These are phyloP conservation scores for Ophonus ardosiacus DNA, from an alignment of 2,888 invertebrate species.

Conservation along the genomic window DNA sequence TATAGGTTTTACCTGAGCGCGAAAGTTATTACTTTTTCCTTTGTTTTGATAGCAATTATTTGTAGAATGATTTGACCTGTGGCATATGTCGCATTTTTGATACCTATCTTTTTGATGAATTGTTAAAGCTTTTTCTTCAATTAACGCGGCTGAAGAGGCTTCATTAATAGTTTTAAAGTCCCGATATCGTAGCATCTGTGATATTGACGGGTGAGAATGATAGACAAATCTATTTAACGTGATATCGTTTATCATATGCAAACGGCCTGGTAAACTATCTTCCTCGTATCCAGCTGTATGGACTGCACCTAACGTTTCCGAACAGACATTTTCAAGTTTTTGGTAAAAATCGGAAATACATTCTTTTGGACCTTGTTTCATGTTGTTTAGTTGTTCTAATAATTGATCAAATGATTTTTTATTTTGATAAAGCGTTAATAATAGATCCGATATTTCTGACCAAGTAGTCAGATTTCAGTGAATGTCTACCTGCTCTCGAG, in stretches of 20 bases:
- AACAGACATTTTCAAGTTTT: constrained; percentile 62
- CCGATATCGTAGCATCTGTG: constrained; percentile 65
- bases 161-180: constrained; percentile 62
- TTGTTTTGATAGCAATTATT: constrained; percentile 52
- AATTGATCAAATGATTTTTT: constrained; percentile 64
- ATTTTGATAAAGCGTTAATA: constrained; percentile 64
- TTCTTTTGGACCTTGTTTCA: constrained; percentile 61
- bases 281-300: constrained; percentile 37
- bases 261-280: constrained; percentile 46
- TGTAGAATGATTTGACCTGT: constrained; percentile 42
- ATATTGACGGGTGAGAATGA: constrained; percentile 62
- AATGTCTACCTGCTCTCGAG: constrained; percentile 63
- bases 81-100: constrained; percentile 30
- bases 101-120: neutral
- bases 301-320: constrained; percentile 52
- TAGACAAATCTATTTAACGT: constrained; percentile 64
- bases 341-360: constrained; percentile 63
- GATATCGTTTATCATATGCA: constrained; percentile 63
- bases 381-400: constrained; percentile 61
- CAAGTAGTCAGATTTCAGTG: constrained; percentile 62
- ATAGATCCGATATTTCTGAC: constrained; percentile 62
- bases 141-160: constrained; percentile 61
- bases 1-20: neutral
- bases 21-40: neutral
- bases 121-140: constrained; percentile 54